Evolutionary conservation across 2,113 vertebrate genomes (phyloP).

Genomic region (Smithornis capensis): DNA sequence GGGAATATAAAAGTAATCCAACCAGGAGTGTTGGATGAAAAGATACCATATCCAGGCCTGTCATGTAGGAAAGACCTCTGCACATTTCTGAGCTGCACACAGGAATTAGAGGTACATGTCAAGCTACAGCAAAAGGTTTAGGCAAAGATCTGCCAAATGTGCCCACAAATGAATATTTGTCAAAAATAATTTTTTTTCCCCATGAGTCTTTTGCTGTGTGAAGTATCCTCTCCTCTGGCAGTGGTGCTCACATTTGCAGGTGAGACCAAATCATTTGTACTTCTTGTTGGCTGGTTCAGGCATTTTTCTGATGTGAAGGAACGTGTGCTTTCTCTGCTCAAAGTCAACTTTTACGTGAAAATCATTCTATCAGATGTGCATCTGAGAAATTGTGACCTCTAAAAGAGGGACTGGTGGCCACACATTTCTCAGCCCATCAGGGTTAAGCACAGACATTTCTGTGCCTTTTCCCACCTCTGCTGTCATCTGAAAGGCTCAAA

Average conservation of each 20-base stretch:
- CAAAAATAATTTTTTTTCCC: neutral
- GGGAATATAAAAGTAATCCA: neutral
- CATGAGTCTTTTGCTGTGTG: neutral
- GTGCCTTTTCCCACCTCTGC: neutral
- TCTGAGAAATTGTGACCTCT: fast-evolving
- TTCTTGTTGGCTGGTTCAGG: neutral
- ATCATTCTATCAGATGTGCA: neutral
- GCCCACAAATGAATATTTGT: neutral
- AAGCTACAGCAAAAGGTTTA: neutral
- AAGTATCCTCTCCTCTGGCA: neutral
- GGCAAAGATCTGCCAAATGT: neutral
- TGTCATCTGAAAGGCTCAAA: neutral
- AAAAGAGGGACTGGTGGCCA: neutral
- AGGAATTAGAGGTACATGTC: neutral
- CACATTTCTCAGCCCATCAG: neutral
- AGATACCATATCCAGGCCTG: neutral
- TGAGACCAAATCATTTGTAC: neutral
- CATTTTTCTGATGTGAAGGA: neutral
- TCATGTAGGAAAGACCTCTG: neutral
- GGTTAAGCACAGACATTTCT: neutral
- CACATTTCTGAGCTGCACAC: neutral
- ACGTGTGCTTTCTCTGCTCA: neutral
- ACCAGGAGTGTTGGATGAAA: neutral
- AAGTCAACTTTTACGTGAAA: neutral
- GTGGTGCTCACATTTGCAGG: neutral